Evolutionary conservation across 2,113 vertebrate species (phyloP), one percentile per base, ranked within the genome.

Genomic region (Zosterops pallidus): DNA sequence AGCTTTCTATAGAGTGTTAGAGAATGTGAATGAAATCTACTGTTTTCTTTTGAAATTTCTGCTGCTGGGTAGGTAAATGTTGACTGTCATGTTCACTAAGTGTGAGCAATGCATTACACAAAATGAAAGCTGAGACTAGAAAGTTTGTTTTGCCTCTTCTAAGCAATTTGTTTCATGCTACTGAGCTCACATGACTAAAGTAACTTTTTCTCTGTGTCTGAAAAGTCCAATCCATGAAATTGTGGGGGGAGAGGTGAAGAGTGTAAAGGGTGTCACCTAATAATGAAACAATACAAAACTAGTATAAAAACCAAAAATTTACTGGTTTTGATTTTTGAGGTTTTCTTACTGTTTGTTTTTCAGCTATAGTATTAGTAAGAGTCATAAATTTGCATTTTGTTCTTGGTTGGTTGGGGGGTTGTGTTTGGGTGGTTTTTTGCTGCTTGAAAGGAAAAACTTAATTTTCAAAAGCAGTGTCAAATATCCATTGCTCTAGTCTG

Each of bases 341-440:
- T 9, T n/a, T 55, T 60, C 9, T 60, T 83, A 41, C 21, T 53
- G 9, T 41, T 59, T 69, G 7, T 20, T 88, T 93, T 80, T 62
- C 22, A 63, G 37, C 46, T 29, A 0, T 33, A 47, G 31, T 63
- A 37, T 76, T 65, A 28, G 28, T 60, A 67, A 26, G 31, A 57
- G 50, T 64, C 2, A 25, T 42, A 71, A 59, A n/a, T 50, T 42
- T 42, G 16, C 3, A 52, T 59, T 64, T 90, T 84, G 2, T 64
- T 91, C 12, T 42, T 81, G 12, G 21, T 91, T 77, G 17, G 13
- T 44, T 89, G 42, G n/a, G 3, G 3, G 4, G 39, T 81, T 14
- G 17, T 8, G 3, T 4, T 31, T 20, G 19, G 5, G 8, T 2
- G 0, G 0, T 26, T 26, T 70, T 83, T 68, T 69, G 15, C 39